Base-by-base conservation (phyloP, 1,140 invertebrate species). In the Arctopsyche grandis region DNA sequence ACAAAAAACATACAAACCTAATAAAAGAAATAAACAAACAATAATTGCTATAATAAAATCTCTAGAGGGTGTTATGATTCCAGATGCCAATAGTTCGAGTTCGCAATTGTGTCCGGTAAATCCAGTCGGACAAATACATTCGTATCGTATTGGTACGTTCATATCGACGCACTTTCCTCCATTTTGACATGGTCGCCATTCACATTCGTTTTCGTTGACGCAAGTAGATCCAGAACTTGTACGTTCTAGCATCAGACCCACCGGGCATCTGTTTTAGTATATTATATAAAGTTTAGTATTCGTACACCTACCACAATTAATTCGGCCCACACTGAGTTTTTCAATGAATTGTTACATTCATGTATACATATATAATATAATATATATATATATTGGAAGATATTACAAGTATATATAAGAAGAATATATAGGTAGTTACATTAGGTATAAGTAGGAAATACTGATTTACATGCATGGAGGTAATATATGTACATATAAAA, bases 21-120 rank as follows among this genome's bases (percentile, higher is more conserved):
- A 90, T 85, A 95, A 89, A 83, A 92, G 89, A 86, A 93, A 91
- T 83, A 94, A 89, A 90, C 93, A 94, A 86, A 92, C 89, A 85
- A 94, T 90, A 86, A 95, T 89, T 85, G 93, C 93, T 87, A 95
- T 93, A 88, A 95, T 93, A 89, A 95, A 96, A 90, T 95, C 94
- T 85, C 91, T 91, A 71, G 93, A 93, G 44, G 93, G 93, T 84
- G 92, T 93, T 85, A 94, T 92, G 84, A 93, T 91, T 79, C 93
- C 93, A n/a, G 93, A 92, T 79, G 92, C 91, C 66, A 91, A 90
- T 78, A 93, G 87, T 84, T 92, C 92, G 82, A 94, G 86, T 85
- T 95, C 93, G 87, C 95, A 97, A 86, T 95, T 90, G 78, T 91
- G 90, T 78, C 95, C 95, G 9, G 92, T 93, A 89, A 92, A 96